phyloP scores from a whole-genome alignment of 2,113 vertebrate genomes.

The Antidorcas marsupialis region DNA sequence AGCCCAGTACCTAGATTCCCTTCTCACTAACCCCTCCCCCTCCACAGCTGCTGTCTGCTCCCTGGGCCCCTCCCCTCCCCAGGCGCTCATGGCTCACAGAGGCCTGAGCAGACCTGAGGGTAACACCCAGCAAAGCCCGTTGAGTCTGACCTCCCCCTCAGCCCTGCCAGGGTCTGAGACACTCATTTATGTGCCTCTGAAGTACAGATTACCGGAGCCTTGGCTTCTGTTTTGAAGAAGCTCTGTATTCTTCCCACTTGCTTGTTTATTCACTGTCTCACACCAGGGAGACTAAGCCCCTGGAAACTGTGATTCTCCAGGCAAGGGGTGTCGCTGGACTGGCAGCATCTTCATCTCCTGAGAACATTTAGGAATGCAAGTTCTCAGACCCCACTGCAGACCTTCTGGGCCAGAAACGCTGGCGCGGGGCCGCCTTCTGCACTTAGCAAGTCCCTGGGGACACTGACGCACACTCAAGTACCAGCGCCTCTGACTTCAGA shows the following conservation, averaged over 20 bases:
- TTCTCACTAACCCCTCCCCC: not conserved
- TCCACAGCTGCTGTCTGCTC: not conserved
- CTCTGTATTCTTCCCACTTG: not conserved
- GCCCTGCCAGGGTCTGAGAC: not conserved
- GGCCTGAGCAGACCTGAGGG: not conserved
- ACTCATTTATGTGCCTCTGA: not conserved
- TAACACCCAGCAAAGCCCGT: not conserved
- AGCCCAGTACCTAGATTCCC: not conserved
- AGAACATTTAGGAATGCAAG: not conserved
- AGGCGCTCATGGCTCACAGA: no score
- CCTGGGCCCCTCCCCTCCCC: not conserved
- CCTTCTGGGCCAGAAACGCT: not conserved
- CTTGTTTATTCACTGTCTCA: not conserved
- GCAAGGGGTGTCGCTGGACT: not conserved
- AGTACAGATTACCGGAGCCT: fast-evolving
- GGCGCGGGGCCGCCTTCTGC: not conserved
- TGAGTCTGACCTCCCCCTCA: not conserved
- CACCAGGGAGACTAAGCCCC: not conserved
- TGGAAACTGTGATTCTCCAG: not conserved
- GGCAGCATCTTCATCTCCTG: not conserved
- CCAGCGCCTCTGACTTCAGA: not conserved
- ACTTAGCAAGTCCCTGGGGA: not conserved
- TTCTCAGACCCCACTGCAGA: not conserved
- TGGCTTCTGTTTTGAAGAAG: not conserved
- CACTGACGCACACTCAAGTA: not conserved